These are phyloP conservation scores for Hermaeophaga mercurialis DNA, from an alignment of 2,888 invertebrate genomes.

Conservation along the genomic window DNA sequence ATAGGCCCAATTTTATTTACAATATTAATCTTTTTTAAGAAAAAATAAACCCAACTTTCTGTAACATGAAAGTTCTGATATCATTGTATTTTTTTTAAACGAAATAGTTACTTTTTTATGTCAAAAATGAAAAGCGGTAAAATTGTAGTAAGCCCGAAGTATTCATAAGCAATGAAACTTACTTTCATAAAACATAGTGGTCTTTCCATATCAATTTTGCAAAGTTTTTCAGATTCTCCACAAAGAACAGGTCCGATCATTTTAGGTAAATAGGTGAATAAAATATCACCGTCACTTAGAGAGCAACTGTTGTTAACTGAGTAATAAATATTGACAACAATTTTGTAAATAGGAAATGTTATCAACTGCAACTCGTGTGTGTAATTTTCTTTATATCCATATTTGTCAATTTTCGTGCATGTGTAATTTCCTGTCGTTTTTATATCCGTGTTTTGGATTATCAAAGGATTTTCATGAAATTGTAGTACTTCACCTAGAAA, in stretches of 20 bases:
- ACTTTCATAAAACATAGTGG: constrained; percentile 49
- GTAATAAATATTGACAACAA: constrained; percentile 49
- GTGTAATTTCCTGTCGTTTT: constrained; percentile 55
- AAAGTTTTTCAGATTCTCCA: constrained; percentile 48
- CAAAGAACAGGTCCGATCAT: constrained; percentile 50
- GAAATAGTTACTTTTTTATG: neutral
- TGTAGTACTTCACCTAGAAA: constrained; percentile 37
- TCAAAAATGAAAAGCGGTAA: neutral
- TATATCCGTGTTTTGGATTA: constrained; percentile 48
- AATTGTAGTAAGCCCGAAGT: too few relatives aligned
- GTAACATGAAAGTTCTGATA: neutral
- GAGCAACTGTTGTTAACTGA: constrained; percentile 48
- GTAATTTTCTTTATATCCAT: constrained; percentile 37
- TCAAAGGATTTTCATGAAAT: constrained; percentile 43
- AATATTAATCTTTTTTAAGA: too few relatives aligned
- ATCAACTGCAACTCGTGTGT: constrained; percentile 52
- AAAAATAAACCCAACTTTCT: too few relatives aligned
- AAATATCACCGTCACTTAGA: constrained; percentile 47
- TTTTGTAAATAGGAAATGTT: constrained; percentile 50
- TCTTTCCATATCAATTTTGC: constrained; percentile 48
- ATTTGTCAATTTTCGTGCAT: constrained; percentile 44
- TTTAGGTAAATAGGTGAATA: constrained; percentile 51
- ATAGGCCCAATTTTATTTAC: too few relatives aligned
- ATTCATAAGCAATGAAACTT: too few relatives aligned
- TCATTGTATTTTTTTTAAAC: neutral